Base-by-base conservation (phyloP, 2,888 invertebrate species). In the Diarsia rubi region DNA sequence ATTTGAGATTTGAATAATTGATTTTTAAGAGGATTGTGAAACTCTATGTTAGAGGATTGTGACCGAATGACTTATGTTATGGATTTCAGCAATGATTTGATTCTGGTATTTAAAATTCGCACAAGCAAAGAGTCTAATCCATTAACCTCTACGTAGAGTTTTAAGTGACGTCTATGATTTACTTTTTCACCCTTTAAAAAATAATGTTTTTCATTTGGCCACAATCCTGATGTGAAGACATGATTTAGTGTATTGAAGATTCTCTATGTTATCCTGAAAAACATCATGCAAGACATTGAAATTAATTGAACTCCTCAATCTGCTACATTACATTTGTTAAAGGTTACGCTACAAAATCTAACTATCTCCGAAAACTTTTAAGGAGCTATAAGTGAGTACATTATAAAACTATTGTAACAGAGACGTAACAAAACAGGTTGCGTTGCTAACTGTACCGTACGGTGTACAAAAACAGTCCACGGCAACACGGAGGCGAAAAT, bases 361-460 rank as follows among this genome's bases (percentile, higher is more conserved):
- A 47, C 1, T 54, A 21, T 59, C 12, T 47, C 24, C 16, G 42
- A n/a, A 37, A 59, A 57, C 12, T 27, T 3, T 57, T 71, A n/a
- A 27, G 14, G 11, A 71, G 16, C 44, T 27, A 42, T 52, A 8
- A 27, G 24, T 57, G 16, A 3, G 19, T 14, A 42, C 14, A 42
- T 16, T 72, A n/a, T 24, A 27, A 31, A 73, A 49, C 8, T 4
- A 64, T 27, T 64, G 9, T 52, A 27, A 60, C 9, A 76, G 54
- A 19, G n/a, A 12, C 24, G 47, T 16, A 57, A 37, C 16, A n/a
- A 31, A 52, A 60, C 31, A 54, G 31, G 3, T 4, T 75, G 8
- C 67, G 69, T 65, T 68, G 73, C 81, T 31, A 57, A 73, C 82
- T 63, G 81, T 86, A 82, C 69, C n/a, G 12, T 69, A 73, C 57